Evolutionary conservation across 2,797 vertebrate species (phyloP), one percentile per base, ranked within the genome.

Genomic region (Melanotaenia nigrans): DNA sequence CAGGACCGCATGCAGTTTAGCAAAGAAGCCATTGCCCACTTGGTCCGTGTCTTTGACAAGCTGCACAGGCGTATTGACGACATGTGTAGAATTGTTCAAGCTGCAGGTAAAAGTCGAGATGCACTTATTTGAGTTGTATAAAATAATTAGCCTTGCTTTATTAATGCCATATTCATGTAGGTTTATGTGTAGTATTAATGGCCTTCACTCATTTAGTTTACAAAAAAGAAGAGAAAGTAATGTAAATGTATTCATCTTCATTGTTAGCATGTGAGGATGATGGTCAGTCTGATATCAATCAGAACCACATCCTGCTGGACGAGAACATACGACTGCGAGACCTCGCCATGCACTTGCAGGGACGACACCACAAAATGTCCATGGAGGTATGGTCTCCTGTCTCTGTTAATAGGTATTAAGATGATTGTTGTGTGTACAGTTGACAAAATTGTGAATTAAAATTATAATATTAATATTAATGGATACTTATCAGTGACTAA

Each of bases 1-100:
- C 96, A 97, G 71, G 96, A 96, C 65, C 94, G 95, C 33, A 97
- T 97, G 96, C 95, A 95, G 64, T 97, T 97, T 87, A 97, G 96
- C 90, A 97, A 97, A 86, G 94, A 94, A 6, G 95, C 96, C 0
- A 94, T 96, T 4, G 95, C 95, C 62, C 94, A 94, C 36, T 91
- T 96, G 5, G 95, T 97, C 3, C 95, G 96, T 35, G 95, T 93
- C 36, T 96, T 96, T 18, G 96, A 96, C 87, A 89, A 93, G 68
- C 93, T 97, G 16, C 96, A 96, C 87, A 94, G 90, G 60, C 86
- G 86, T 75, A 96, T 96, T 2, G 94, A 96, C 36, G 90, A 92
- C 13, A 95, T 97, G 82, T 96, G 96, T 83, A 90, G 90, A 70
- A 92, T 92, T 24, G 90, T 94, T 5, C 93, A 96, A 66, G 83